Conservation (phyloP, 2,113 vertebrate species). For the Naja naja region DNA sequence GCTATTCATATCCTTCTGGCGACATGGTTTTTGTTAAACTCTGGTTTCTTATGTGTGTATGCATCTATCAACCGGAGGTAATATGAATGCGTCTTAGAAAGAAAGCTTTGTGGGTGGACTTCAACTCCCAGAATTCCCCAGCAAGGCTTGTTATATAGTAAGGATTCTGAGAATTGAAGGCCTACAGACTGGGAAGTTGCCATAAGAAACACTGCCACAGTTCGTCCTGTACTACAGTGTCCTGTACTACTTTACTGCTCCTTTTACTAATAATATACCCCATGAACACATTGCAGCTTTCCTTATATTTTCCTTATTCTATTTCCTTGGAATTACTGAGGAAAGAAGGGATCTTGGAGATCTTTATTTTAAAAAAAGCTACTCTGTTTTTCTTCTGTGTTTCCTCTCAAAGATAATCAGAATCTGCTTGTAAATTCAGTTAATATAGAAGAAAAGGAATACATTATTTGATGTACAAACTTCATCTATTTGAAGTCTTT, state of each 20-base stretch:
- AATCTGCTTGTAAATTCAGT: not conserved
- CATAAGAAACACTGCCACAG: not conserved
- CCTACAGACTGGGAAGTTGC: not conserved
- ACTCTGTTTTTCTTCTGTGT: not conserved
- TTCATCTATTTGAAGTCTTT: not conserved
- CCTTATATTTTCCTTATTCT: not conserved
- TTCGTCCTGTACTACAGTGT: no score
- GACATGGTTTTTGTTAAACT: not conserved
- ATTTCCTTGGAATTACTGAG: not conserved
- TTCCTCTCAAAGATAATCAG: not conserved
- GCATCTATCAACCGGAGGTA: not conserved
- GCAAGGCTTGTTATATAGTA: not conserved
- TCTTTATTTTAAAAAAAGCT: not conserved
- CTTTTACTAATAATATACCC: not conserved
- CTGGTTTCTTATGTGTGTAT: not conserved
- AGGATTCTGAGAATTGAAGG: not conserved
- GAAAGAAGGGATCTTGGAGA: not conserved
- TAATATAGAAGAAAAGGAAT: not conserved
- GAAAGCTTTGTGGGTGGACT: not conserved
- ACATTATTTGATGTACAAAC: not conserved
- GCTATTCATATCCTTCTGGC: not conserved
- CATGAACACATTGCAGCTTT: not conserved
- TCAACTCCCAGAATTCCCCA: not conserved
- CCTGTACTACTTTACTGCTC: not conserved
- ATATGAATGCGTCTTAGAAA: not conserved